Evolutionary conservation across 2,797 vertebrate genomes (phyloP), one percentile per base, ranked within the genome.

Genomic region (Hoplostethus mediterraneus): DNA sequence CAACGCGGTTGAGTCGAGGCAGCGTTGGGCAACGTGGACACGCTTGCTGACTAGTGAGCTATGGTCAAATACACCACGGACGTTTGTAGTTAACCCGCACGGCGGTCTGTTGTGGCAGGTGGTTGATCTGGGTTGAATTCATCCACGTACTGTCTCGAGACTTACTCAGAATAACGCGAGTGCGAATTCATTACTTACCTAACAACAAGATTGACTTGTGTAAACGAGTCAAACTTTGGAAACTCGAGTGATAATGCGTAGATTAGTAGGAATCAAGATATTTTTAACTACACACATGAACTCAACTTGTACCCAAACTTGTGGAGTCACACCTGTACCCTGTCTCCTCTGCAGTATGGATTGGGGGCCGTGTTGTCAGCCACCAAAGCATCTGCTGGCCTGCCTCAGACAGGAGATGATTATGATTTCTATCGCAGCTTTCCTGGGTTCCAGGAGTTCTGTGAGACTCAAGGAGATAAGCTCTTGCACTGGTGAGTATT

Each of bases 341-440:
- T 69, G 10, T 79, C 55, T 73, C 16, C 55, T 63, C 55, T 65
- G 8, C 81, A 93, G 98, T 89, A 97, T 47, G 98, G 97, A 31
- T 88, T 99, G 1, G 94, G 96, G 33, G 88, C 94, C 0, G 96
- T 99, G 16, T 91, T 99, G 16, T 93, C 95, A 0, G 95, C 96
- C 1, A 99, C 98, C 6, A 99, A 98, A 80, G 96, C 97, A 0
- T 96, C 98, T 0, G 95, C 92, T 0, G 83, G 92, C 45, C 92
- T 99, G 0, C 98, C 98, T 12, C 96, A 97, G 85, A 72, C 92
- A 1, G 98, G 98, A 0, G 98, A 99, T 0, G 98, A 99, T 31
- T 98, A 94, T 11, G 98, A 99, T 82, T 97, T 99, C 89, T 99
- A 99, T 84, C 92, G 96, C 55, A 99, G 98, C 87, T 99, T 99